Conservation (phyloP, 2,888 invertebrate species). For the Dioctria rufipes region DNA sequence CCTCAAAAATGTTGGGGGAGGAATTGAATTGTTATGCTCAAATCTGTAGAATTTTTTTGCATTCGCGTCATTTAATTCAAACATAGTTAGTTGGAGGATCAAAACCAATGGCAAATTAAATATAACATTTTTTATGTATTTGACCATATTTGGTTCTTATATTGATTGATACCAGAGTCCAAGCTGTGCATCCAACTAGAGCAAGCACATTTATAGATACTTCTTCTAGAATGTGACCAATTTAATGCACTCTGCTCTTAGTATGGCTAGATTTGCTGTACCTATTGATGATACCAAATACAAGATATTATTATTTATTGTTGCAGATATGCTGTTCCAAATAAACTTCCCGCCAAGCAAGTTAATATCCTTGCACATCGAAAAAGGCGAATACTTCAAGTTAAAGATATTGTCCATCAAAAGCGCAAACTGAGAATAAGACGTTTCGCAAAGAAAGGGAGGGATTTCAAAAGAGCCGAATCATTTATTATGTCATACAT, state of each 20-base stretch:
- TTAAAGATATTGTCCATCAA: constrained; percentile 67
- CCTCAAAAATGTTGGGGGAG: too few species aligned
- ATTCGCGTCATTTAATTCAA: too few species aligned
- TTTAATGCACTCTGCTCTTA: too few species aligned
- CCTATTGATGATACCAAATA: background rate
- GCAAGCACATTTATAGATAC: too few species aligned
- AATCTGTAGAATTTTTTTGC: background rate
- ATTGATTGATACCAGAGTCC: too few species aligned
- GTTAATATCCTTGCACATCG: constrained; percentile 70
- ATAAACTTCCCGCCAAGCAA: constrained; percentile 71
- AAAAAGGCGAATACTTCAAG: constrained; percentile 68
- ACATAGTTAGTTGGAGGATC: too few species aligned
- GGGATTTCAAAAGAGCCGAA: constrained; percentile 69
- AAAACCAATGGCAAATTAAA: too few species aligned
- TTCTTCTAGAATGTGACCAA: too few species aligned
- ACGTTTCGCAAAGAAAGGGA: constrained; percentile 64
- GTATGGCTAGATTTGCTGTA: too few species aligned
- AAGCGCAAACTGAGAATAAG: constrained; percentile 65
- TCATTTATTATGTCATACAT: constrained; percentile 69
- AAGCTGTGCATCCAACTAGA: too few species aligned
- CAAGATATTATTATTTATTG: constrained; percentile 3
- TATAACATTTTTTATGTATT: too few species aligned
- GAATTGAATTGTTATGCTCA: background rate
- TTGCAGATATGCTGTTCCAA: constrained; percentile 70
- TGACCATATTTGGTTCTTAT: too few species aligned